Base-by-base conservation (phyloP, 2,888 invertebrate genomes). In the Diogma glabrata region DNA sequence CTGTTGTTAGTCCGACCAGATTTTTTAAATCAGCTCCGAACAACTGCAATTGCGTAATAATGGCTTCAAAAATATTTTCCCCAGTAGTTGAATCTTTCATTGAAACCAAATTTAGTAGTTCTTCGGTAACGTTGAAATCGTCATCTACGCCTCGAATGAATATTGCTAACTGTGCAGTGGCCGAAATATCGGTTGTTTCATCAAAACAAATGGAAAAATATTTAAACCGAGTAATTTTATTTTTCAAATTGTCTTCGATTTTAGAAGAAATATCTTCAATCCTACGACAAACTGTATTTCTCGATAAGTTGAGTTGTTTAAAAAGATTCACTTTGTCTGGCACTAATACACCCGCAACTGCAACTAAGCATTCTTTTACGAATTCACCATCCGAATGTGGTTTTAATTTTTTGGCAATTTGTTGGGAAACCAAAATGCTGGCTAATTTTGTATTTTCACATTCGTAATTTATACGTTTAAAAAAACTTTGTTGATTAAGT, bases 61-160 rank as follows among this genome's bases (percentile, higher is more conserved):
- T 28, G 28, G 28, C 3, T 28, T 28, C 28, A 28, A 28, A 28
- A 28, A 28, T 28, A 28, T 28, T 28, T 28, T 28, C 28, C 28
- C 4, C 28, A 3, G 28, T 28, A 28, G 28, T 17, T 38, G 19
- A 17, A 16, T 38, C 38, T 16, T 38, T 17, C 19, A 28, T 28
- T 28, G 28, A 28, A 38, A 17, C 17, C 38, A 38, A 38, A 38
- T 38, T 17, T 38, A 38, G 38, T 38, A 38, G 12, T 38, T 38
- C 38, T 38, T 38, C 38, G 38, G 38, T 38, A 38, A 38, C 17
- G 38, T 16, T 38, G 19, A 38, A 38, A 38, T 16, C 2, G 17
- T 38, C 38, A 38, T 38, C 38, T 38, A 38, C 17, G 38, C 38
- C 38, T 38, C 38, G 38, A 19, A 38, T 38, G 38, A 17, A 38